Evolutionary conservation across 2,113 vertebrate genomes (phyloP).

Genomic region (Pseudorectes ferrugineus): DNA sequence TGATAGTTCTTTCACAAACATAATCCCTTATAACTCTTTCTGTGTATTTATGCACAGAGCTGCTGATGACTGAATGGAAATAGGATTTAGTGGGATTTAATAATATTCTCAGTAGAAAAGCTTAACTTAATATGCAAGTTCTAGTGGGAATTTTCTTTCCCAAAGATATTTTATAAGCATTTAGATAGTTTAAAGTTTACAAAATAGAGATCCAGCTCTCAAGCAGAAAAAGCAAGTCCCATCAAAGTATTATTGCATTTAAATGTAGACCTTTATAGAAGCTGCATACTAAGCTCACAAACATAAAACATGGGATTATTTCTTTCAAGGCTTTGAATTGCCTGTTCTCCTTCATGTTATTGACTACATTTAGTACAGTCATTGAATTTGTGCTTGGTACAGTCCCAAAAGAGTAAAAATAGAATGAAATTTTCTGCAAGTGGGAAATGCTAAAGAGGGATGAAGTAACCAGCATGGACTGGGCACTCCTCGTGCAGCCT

Average conservation of each 20-base stretch:
- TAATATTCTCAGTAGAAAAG: conserved; percentile 54
- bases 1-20: background rate
- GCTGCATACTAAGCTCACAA: background rate
- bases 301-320: background rate
- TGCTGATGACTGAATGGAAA: conserved; percentile 38
- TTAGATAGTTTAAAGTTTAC: conserved; percentile 32
- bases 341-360: background rate
- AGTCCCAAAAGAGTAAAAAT: background rate
- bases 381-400: conserved; percentile 41
- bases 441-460: conserved; percentile 9
- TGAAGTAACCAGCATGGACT: background rate
- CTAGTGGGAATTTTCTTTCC: conserved; percentile 50
- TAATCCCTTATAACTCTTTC: background rate
- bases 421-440: conserved; percentile 39
- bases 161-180: conserved; percentile 39
- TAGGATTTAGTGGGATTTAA: conserved; percentile 54
- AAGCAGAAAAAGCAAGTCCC: conserved; percentile 11
- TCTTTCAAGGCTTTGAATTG: conserved; percentile 36
- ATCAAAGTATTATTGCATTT: conserved; percentile 31
- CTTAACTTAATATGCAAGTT: conserved; percentile 36
- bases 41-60: conserved; percentile 10
- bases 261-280: conserved; percentile 5
- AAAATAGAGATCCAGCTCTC: background rate
- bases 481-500: background rate
- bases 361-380: conserved; percentile 42